Percentiles rank a stretch among this genome's conserved stretches.
Evolutionary conservation across 2,888 invertebrate species (phyloP).

Genomic region (Ormia ochracea): DNA sequence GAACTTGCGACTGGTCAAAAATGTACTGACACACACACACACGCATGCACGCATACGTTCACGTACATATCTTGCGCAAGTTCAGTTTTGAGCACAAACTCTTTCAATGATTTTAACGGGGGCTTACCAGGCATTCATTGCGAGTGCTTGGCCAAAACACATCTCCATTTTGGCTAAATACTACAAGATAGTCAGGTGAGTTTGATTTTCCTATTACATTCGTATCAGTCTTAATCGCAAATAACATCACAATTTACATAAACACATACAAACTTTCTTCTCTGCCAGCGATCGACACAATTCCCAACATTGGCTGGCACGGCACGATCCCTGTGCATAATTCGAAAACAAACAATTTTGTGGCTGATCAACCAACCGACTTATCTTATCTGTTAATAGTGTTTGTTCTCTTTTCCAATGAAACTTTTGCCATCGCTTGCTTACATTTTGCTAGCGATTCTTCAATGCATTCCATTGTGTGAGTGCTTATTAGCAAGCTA

Average conservation of each 20-base stretch:
- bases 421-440: slow-evolving; percentile 30
- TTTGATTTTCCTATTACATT: background rate
- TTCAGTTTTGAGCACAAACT: slow-evolving; percentile 1
- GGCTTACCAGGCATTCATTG: background rate
- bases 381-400: slow-evolving; percentile 28
- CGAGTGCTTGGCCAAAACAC: background rate
- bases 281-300: background rate
- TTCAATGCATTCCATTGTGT: background rate
- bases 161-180: slow-evolving; percentile 21
- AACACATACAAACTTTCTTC: too few relatives aligned
- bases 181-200: slow-evolving; percentile 47
- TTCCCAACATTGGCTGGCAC: slow-evolving; percentile 42
- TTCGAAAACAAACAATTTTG: slow-evolving; percentile 14
- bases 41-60: background rate
- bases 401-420: background rate
- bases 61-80: background rate
- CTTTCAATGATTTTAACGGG: slow-evolving; percentile 37
- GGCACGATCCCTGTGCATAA: slow-evolving; percentile 35
- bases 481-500: background rate
- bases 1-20: slow-evolving; percentile 4
- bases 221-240: slow-evolving; percentile 16
- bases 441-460: slow-evolving; percentile 36
- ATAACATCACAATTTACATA: slow-evolving; percentile 23
- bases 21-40: background rate
- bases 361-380: slow-evolving; percentile 22